Conservation (phyloP, 2,113 vertebrate genomes). For the Taurulus bubalis region DNA sequence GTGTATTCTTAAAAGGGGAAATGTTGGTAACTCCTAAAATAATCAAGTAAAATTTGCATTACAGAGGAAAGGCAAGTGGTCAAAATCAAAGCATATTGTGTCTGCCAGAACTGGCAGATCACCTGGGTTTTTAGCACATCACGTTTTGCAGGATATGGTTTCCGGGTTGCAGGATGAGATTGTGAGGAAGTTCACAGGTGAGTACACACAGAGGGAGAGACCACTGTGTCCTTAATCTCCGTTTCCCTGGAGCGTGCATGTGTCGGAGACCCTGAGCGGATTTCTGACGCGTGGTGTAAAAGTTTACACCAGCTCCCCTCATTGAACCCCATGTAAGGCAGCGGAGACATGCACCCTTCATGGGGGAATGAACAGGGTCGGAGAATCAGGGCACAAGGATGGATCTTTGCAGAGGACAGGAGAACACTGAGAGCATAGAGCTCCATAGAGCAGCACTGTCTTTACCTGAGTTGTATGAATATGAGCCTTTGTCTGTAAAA, state of each 20-base stretch:
- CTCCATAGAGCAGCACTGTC: slow-evolving; percentile 72
- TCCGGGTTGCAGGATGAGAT: slow-evolving; percentile 34
- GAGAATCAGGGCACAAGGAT: slow-evolving; percentile 48
- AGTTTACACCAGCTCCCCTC: slow-evolving; percentile 8
- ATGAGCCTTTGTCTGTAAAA: slow-evolving; percentile 94
- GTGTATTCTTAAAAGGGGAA: slow-evolving; percentile 20
- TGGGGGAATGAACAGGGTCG: not conserved
- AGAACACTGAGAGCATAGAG: slow-evolving; percentile 56
- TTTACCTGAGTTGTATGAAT: slow-evolving; percentile 97
- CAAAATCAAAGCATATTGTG: slow-evolving; percentile 1
- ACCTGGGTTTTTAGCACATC: slow-evolving; percentile 16
- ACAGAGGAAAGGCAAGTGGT: slow-evolving; percentile 49
- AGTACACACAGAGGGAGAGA: slow-evolving; percentile 54
- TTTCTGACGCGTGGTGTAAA: slow-evolving; percentile 29
- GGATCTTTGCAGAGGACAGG: slow-evolving; percentile 52
- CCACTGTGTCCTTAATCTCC: slow-evolving; percentile 51
- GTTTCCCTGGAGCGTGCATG: slow-evolving; percentile 29
- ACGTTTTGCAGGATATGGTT: slow-evolving; percentile 32
- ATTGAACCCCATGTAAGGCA: slow-evolving; percentile 35
- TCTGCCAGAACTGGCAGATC: slow-evolving; percentile 6
- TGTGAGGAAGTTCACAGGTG: slow-evolving; percentile 44
- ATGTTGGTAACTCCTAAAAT: slow-evolving; percentile 15
- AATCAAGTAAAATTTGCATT: slow-evolving; percentile 13
- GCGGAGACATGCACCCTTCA: slow-evolving; percentile 44
- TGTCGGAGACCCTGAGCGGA: slow-evolving; percentile 36